A percentile compares a stretch with the other conserved stretches of the same genome.
These are phyloP conservation scores for Globodera ellingtonae DNA, from an alignment of 1,140 invertebrate genomes.

Conservation along the genomic window DNA sequence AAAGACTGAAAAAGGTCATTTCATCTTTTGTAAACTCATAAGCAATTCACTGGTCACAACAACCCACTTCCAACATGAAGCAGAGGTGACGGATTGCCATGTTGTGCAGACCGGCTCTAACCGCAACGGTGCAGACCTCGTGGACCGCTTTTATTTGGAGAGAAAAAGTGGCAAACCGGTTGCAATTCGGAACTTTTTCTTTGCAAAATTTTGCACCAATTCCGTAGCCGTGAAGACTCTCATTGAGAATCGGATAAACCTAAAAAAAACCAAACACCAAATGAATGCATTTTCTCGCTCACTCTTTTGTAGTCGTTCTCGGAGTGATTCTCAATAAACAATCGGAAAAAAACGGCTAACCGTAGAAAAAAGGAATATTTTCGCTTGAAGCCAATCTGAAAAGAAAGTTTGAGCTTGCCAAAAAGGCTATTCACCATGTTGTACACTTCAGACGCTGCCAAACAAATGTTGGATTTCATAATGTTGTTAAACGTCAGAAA, in stretches of 20 bases:
- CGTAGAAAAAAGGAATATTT: constrained; percentile 60
- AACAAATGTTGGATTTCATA: constrained; percentile 56
- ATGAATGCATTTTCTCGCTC: neutral
- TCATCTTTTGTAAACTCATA: neutral
- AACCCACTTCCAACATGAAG: constrained; percentile 57
- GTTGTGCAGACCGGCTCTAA: constrained; percentile 52
- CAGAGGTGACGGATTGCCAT: constrained; percentile 63
- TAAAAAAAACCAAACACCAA: constrained; percentile 29
- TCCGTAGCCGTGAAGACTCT: constrained; percentile 58
- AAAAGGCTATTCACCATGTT: constrained; percentile 46
- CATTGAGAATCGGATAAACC: constrained; percentile 61
- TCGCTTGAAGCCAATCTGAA: constrained; percentile 59
- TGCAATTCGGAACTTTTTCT: neutral
- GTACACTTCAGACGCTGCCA: constrained; percentile 54
- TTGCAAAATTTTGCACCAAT: constrained; percentile 20
- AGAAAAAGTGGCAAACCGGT: constrained; percentile 26
- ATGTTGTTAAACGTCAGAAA: constrained; percentile 58
- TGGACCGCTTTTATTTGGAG: constrained; percentile 63
- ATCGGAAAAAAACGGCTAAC: constrained; percentile 60
- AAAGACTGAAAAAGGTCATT: constrained; percentile 45
- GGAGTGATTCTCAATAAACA: constrained; percentile 51
- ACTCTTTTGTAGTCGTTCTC: constrained; percentile 42
- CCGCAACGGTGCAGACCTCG: constrained; percentile 62
- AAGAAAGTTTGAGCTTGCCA: constrained; percentile 11
- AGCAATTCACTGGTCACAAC: constrained; percentile 9